Percentiles rank a stretch among this genome's conserved stretches.
phyloP scores from a whole-genome alignment of 2,888 invertebrate genomes.

The Platerodrilus igneus region DNA sequence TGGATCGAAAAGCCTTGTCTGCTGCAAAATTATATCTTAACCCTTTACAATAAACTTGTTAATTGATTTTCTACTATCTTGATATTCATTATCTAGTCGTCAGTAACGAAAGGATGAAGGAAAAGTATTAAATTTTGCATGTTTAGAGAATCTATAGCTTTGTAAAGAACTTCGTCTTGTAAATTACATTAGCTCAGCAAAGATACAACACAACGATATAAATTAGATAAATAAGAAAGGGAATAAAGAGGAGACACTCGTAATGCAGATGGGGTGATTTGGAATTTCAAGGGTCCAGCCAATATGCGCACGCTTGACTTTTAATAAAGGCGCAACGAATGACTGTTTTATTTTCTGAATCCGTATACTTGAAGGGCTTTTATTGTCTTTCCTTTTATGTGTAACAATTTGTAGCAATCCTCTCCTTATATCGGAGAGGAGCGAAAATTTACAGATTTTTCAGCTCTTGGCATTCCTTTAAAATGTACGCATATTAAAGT shows the following conservation, averaged over 20 bases:
- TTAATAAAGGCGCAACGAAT: slow-evolving; percentile 45
- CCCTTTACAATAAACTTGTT: slow-evolving; percentile 33
- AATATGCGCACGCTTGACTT: slow-evolving; percentile 46
- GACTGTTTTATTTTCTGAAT: slow-evolving; percentile 42
- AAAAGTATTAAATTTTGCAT: slow-evolving; percentile 10
- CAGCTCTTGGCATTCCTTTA: too few species aligned
- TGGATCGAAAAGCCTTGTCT: slow-evolving; percentile 34
- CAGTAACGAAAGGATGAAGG: neutral
- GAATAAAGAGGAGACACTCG: slow-evolving; percentile 36
- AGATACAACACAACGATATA: slow-evolving; percentile 34
- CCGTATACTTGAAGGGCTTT: slow-evolving; percentile 27
- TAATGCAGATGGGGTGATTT: slow-evolving; percentile 29
- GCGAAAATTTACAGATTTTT: too few species aligned
- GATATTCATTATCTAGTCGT: slow-evolving; percentile 20
- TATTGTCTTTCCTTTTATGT: slow-evolving; percentile 34
- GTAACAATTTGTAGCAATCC: slow-evolving; percentile 13
- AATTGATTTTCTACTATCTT: slow-evolving; percentile 34
- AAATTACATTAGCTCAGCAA: slow-evolving; percentile 7
- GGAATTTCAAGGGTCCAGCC: slow-evolving; percentile 36
- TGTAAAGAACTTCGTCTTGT: slow-evolving; percentile 4
- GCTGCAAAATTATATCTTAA: slow-evolving; percentile 34
- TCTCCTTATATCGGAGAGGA: too few species aligned
- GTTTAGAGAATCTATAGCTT: slow-evolving; percentile 1
- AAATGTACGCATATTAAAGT: too few species aligned
- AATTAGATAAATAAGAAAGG: slow-evolving; percentile 38